Conservation (phyloP, 2,797 vertebrate species). For the Tadarida brasiliensis region DNA sequence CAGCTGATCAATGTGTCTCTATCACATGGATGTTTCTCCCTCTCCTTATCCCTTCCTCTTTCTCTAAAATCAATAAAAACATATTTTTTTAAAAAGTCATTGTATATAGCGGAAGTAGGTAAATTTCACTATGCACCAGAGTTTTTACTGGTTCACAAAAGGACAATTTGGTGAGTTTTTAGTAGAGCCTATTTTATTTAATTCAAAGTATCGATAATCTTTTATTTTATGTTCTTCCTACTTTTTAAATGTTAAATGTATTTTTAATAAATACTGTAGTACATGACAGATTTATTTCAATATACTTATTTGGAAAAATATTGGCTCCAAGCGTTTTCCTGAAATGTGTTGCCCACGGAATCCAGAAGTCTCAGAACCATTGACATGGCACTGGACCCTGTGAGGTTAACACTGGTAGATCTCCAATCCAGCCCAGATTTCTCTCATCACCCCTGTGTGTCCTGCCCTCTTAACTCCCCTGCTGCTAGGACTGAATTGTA, state of each 20-base stretch:
- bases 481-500: not conserved
- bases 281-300: not conserved
- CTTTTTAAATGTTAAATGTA: not conserved
- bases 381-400: not conserved
- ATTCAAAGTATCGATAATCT: not conserved
- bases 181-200: constrained; percentile 14
- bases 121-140: not conserved
- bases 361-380: not conserved
- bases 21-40: too few species aligned
- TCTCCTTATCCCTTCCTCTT: too few species aligned
- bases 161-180: not conserved
- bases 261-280: not conserved
- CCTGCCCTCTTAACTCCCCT: not conserved
- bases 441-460: not conserved
- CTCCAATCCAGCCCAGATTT: not conserved
- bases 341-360: not conserved
- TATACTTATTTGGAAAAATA: constrained; percentile 18
- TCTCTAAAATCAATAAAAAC: not conserved
- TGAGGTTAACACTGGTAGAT: not conserved
- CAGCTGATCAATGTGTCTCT: too few species aligned
- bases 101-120: not conserved
- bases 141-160: not conserved
- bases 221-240: not conserved
- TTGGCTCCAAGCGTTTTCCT: not conserved
- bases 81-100: not conserved